These are phyloP conservation scores for Lycopodina hypogea DNA, from an alignment of 37 sponge, comb jelly and placozoan genomes.

Conservation along the genomic window DNA sequence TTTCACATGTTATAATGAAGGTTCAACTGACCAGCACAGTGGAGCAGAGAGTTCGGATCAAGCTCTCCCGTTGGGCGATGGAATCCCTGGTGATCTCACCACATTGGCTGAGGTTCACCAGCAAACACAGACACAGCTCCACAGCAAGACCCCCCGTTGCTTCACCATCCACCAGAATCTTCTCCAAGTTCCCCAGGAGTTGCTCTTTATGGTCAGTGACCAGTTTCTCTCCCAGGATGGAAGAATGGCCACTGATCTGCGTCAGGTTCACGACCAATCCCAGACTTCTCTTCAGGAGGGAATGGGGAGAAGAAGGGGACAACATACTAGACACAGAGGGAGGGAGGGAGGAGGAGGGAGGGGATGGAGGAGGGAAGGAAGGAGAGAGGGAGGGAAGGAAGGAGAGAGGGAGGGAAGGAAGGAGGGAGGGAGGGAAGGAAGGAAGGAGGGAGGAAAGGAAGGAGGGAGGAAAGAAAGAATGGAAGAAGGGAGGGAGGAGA, in stretches of 20 bases:
- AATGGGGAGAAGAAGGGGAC: neutral
- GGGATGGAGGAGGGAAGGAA: neutral
- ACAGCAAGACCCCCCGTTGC: neutral
- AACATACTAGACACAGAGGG: neutral
- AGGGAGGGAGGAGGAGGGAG: neutral
- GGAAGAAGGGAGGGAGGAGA: neutral
- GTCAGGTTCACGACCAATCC: slow-evolving; percentile 40
- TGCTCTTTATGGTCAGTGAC: neutral
- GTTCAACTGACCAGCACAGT: slow-evolving; percentile 23
- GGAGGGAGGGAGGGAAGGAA: neutral
- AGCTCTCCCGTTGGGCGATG: neutral
- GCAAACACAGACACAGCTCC: slow-evolving; percentile 45
- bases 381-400: neutral
- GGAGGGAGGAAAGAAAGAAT: no score
- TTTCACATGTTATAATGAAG: no score
- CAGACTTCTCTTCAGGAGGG: slow-evolving; percentile 26
- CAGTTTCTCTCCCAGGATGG: neutral
- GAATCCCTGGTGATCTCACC: slow-evolving; percentile 4
- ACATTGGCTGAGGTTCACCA: slow-evolving; percentile 35
- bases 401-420: neutral
- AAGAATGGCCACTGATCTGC: neutral
- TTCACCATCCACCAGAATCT: neutral
- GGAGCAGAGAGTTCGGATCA: neutral
- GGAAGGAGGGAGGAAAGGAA: no score
- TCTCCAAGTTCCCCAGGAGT: slow-evolving; percentile 8